Base-by-base conservation (phyloP, 2,888 invertebrate genomes). In the Drosophila formosana region DNA sequence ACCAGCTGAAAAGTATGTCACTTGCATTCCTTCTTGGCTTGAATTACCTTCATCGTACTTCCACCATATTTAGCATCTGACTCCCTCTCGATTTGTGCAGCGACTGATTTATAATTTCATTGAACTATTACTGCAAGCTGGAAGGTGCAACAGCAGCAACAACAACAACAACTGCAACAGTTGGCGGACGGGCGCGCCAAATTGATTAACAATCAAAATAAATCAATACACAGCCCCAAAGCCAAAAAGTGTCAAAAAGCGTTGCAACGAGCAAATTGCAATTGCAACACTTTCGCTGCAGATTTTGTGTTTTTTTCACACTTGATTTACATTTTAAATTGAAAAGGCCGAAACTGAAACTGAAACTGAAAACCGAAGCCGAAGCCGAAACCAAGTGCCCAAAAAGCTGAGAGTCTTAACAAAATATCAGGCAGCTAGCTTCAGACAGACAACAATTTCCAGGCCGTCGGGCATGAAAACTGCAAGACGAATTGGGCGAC, bases 261-360 rank as follows among this genome's bases (percentile, higher is more conserved):
- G 37, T 77, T 75, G 83, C 83, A 83, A 84, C 88, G 49, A 78
- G 83, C 83, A 84, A 87, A 84, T 84, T 84, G 83, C 83, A 84
- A 84, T 84, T 84, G 83, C 83, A 84, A 84, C 88, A 84, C 83
- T 84, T 84, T 84, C 83, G 88, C 83, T 82, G 85, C 85, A 87
- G 47, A 74, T 83, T 80, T 84, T 82, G 66, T 74, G 76, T 78
- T 79, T 79, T 86, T 85, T 84, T 84, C 83, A 84, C 83, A 84
- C 83, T 84, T 87, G 83, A 84, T 84, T 84, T 84, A 84, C 85
- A 84, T 84, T 87, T 84, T 82, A 87, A 84, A 84, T 84, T 84
- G 83, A 84, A 84, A 82, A 82, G 82, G 74, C 79, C 58, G 50
- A 68, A 81, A 81, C 67, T 65, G 66, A 41, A 71, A 69, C 70